phyloP scores from a whole-genome alignment of 2,113 vertebrate species.

The Jacana jacana region DNA sequence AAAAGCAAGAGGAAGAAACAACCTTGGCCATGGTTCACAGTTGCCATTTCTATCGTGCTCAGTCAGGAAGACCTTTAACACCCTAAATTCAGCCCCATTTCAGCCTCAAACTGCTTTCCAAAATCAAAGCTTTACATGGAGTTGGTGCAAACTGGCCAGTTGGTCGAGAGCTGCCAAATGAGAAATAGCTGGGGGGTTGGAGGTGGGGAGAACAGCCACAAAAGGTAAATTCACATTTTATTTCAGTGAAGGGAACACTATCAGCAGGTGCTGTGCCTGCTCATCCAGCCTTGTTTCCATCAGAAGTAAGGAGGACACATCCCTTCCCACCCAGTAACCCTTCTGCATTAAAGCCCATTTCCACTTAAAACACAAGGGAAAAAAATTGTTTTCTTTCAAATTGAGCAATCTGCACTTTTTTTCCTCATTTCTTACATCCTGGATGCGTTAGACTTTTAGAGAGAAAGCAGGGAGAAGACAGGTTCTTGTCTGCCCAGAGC shows the following conservation, averaged over 20 bases:
- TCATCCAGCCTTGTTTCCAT: neutral
- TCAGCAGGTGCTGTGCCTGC: neutral
- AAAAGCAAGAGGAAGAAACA: neutral
- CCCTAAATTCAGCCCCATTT: neutral
- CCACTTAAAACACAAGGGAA: neutral
- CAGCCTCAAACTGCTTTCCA: neutral
- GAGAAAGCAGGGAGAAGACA: neutral
- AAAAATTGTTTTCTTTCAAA: neutral
- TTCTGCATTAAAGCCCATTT: neutral
- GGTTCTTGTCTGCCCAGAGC: rapidly evolving
- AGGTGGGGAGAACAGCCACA: rapidly evolving
- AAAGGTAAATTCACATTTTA: neutral
- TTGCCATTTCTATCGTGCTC: neutral
- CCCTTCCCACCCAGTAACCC: neutral
- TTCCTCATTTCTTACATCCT: neutral
- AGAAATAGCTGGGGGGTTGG: neutral
- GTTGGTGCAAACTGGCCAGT: neutral
- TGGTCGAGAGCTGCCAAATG: neutral
- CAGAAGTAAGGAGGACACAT: neutral
- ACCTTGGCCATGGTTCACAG: neutral
- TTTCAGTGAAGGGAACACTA: neutral
- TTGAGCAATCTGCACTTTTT: neutral
- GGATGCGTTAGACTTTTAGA: neutral
- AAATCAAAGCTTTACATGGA: neutral
- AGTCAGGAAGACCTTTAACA: neutral